Conservation (phyloP, 2,113 vertebrate species). For the Ceyx melanurus region DNA sequence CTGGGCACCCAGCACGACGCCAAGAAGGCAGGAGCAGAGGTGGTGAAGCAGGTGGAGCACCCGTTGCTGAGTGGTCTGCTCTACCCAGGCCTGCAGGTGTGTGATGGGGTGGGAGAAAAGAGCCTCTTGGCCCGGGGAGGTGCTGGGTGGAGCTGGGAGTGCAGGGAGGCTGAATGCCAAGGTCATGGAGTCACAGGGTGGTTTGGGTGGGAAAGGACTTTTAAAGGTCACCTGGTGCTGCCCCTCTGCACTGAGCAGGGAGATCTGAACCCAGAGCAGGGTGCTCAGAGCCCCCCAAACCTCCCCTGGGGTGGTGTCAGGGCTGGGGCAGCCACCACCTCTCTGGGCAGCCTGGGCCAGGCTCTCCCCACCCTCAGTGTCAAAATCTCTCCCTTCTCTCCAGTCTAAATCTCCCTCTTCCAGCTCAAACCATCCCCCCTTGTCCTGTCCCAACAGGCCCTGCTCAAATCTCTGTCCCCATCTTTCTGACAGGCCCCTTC, state of each 20-base stretch:
- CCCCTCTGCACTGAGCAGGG: background rate
- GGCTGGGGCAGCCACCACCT: no score
- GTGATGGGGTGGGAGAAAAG: background rate
- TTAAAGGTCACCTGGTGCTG: background rate
- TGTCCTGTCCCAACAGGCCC: no score
- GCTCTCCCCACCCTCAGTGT: no score
- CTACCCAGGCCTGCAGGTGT: slow-evolving; percentile 95
- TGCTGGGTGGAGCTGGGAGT: background rate
- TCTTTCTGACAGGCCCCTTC: no score
- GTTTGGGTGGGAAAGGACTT: background rate
- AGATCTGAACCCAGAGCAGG: background rate
- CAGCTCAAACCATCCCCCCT: no score
- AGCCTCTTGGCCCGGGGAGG: background rate
- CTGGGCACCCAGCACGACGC: slow-evolving; percentile 93
- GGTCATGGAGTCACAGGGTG: background rate
- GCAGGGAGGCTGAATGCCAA: background rate
- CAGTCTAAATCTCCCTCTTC: no score
- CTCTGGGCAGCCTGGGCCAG: no score
- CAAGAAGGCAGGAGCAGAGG: slow-evolving; percentile 97
- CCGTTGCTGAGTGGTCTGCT: slow-evolving; percentile 94
- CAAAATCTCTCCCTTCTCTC: no score
- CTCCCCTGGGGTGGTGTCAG: no score
- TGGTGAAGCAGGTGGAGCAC: slow-evolving; percentile 98
- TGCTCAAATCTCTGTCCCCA: no score
- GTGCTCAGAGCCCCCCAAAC: background rate